These are phyloP conservation scores for Eudemis profundana DNA, from an alignment of 2,888 invertebrate genomes.

Conservation along the genomic window DNA sequence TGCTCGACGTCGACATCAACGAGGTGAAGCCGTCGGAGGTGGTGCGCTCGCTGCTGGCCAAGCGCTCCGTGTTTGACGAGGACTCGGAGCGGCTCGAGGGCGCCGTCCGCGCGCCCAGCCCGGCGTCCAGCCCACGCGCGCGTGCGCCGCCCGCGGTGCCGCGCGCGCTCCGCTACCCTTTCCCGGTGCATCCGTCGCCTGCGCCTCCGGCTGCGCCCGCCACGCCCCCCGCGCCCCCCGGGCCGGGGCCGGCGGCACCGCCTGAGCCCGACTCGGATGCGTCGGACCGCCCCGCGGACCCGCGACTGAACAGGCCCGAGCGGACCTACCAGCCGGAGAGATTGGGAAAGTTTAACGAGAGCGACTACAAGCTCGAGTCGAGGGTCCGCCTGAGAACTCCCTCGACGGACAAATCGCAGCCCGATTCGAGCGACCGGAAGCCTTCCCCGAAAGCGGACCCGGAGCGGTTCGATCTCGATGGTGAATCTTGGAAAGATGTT, in stretches of 20 bases:
- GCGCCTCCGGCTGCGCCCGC: slow-evolving; percentile 32
- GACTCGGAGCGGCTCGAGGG: slow-evolving; percentile 96
- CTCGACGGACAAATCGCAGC: slow-evolving; percentile 58
- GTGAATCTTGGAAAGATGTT: slow-evolving; percentile 64
- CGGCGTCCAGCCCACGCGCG: slow-evolving; percentile 62
- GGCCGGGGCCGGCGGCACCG: slow-evolving; percentile 25
- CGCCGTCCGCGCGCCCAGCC: slow-evolving; percentile 92
- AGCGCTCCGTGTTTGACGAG: slow-evolving; percentile 97
- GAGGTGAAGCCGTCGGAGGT: slow-evolving; percentile 97
- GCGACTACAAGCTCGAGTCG: slow-evolving; percentile 59
- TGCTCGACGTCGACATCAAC: slow-evolving; percentile 91
- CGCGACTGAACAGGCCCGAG: slow-evolving; percentile 59
- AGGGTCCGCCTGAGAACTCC: slow-evolving; percentile 85
- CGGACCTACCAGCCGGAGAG: slow-evolving; percentile 55
- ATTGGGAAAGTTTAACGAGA: slow-evolving; percentile 59
- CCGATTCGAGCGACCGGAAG: slow-evolving; percentile 54
- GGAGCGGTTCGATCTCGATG: slow-evolving; percentile 55
- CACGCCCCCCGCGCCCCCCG: slow-evolving; percentile 11
- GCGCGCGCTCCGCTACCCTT: slow-evolving; percentile 41
- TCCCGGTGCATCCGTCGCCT: slow-evolving; percentile 36
- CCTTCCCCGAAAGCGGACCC: slow-evolving; percentile 56
- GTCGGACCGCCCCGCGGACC: slow-evolving; percentile 56
- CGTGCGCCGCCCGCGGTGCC: slow-evolving; percentile 86
- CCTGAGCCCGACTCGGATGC: slow-evolving; percentile 41
- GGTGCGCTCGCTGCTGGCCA: slow-evolving; percentile 95